Evolutionary conservation across 2,888 invertebrate species (phyloP).

Genomic region (Tineola bisselliella): DNA sequence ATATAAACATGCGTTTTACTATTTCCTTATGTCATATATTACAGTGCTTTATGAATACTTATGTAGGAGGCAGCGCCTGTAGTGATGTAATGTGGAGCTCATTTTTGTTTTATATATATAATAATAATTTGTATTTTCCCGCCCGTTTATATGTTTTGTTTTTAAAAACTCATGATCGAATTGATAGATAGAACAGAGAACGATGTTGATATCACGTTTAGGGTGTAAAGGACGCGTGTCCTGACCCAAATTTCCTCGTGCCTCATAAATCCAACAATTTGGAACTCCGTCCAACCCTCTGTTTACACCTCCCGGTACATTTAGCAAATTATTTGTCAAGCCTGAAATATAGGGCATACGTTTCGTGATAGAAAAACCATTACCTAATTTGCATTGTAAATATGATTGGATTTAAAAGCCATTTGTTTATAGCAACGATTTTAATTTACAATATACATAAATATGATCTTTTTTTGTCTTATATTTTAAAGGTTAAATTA

Average conservation of each 20-base stretch:
- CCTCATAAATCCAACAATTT: conserved; percentile 47
- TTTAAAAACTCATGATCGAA: no score
- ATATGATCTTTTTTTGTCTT: no score
- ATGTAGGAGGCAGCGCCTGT: not conserved
- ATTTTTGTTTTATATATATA: no score
- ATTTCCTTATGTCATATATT: not conserved
- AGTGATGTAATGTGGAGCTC: no score
- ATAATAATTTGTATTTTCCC: no score
- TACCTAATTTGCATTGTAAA: not conserved
- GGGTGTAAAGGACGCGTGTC: conserved; percentile 36
- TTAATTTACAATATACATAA: no score
- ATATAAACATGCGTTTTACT: not conserved
- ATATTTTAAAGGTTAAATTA: no score
- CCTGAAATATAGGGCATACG: conserved; percentile 3
- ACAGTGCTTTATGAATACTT: not conserved
- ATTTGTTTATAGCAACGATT: not conserved
- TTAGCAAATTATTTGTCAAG: conserved; percentile 13
- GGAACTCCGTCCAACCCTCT: conserved; percentile 39
- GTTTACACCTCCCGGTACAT: conserved; percentile 24
- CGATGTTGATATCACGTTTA: not conserved
- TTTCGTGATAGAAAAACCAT: not conserved
- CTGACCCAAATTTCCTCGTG: conserved; percentile 44
- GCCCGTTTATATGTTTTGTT: no score
- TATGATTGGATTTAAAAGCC: not conserved
- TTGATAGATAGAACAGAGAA: no score